A percentile compares a stretch with the other conserved stretches of the same genome.
phyloP scores from a whole-genome alignment of 2,797 vertebrate species.

The Gambelia wislizenii region DNA sequence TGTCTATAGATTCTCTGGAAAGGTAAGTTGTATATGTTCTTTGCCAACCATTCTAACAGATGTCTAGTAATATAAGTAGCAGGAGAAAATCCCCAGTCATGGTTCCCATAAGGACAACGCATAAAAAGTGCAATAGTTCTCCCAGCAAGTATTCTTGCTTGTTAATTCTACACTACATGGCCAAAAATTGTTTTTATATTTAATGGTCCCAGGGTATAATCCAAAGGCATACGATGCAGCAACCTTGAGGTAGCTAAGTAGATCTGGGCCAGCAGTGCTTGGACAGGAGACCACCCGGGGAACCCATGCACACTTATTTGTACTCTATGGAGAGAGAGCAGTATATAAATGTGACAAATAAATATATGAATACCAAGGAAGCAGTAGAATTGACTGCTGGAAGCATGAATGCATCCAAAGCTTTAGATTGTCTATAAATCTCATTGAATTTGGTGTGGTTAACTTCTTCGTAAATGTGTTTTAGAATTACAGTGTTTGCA shows the following conservation, averaged over 20 bases:
- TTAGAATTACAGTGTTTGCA: neutral
- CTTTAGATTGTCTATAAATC: neutral
- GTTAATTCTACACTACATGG: neutral
- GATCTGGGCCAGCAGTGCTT: neutral
- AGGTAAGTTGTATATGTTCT: neutral
- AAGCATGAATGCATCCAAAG: neutral
- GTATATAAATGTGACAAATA: neutral
- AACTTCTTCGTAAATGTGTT: neutral
- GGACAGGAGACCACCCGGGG: neutral
- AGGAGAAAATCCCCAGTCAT: neutral
- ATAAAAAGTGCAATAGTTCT: neutral
- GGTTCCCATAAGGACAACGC: neutral
- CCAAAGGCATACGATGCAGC: no score
- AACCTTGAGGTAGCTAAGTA: no score
- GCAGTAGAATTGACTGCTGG: neutral
- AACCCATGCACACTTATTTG: neutral
- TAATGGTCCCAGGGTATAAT: neutral
- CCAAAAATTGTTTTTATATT: neutral
- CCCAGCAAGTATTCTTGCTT: neutral
- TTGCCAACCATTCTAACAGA: neutral
- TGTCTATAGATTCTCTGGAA: no score
- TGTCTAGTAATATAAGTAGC: neutral
- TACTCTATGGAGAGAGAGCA: neutral
- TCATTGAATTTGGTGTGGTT: neutral
- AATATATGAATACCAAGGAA: neutral